Conservation (phyloP, 2,113 vertebrate genomes). For the Tragelaphus buxtoni region DNA sequence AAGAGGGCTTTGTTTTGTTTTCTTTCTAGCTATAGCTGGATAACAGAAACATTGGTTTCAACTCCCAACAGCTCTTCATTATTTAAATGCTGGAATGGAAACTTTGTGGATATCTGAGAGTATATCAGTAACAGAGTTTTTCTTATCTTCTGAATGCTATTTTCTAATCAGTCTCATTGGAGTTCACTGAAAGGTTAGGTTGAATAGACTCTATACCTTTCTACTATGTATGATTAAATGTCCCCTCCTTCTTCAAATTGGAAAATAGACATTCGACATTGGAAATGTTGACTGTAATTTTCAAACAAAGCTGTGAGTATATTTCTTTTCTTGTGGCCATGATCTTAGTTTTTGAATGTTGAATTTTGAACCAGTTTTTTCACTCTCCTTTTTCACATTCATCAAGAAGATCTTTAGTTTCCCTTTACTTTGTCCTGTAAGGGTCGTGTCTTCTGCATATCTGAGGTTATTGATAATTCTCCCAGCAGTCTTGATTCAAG, state of each 20-base stretch:
- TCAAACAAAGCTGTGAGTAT: not conserved
- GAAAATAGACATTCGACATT: not conserved
- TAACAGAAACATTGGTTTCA: conserved; percentile 17
- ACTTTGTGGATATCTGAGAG: conserved; percentile 9
- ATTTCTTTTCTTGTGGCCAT: not conserved
- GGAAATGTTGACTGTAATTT: not conserved
- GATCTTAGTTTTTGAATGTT: not conserved
- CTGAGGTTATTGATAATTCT: not conserved
- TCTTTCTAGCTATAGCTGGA: not conserved
- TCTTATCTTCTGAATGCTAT: not conserved
- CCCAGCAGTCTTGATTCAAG: not conserved
- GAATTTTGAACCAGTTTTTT: not conserved
- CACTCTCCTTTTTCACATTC: not conserved
- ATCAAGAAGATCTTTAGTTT: not conserved
- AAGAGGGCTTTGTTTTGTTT: not conserved
- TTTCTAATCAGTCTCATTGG: not conserved
- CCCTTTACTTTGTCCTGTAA: not conserved
- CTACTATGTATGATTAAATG: not conserved
- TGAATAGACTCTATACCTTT: not conserved
- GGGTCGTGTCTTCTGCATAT: not conserved
- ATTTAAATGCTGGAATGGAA: conserved; percentile 63
- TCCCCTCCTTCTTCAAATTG: not conserved
- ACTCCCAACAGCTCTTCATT: conserved; percentile 27
- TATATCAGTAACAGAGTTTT: conserved; percentile 14
- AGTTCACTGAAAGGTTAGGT: not conserved